Evolutionary conservation across 2,888 invertebrate species (phyloP), one percentile per base, ranked within the genome.

Genomic region (Eustalomyia histrio): DNA sequence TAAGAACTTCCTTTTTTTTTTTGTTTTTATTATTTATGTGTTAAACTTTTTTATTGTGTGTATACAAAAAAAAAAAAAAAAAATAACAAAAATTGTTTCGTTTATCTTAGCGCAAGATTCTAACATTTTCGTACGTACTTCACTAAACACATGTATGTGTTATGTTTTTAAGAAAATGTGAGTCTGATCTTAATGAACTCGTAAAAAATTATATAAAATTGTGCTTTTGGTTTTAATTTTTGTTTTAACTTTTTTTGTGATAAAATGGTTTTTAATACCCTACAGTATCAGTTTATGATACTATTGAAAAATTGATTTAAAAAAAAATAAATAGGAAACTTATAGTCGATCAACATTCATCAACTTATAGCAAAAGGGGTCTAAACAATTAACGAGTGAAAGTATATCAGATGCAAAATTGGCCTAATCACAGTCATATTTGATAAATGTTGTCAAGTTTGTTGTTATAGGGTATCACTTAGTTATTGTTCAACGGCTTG

Each of bases 91-190:
- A 64, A 21, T 47, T 71, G 10, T 60, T 76, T 61, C 24, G 65
- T 79, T 83, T 83, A 83, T 83, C 83, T 79, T 53, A 29, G 82
- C 83, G 83, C 79, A 79, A 83, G 83, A 83, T 83, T 83, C 83
- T 83, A 79, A 83, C 83, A 80, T 83, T 82, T 83, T 79, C 81
- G 71, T 83, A 58, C 72, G 80, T 80, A 72, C 64, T 52, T 33
- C 17, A 50, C 58, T 68, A 58, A 76, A 63, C 63, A 73, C 64
- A 68, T 68, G 72, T 76, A 52, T 63, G 52, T 33, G 60, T 24
- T 50, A 43, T 53, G 33, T 43, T 53, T n/a, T 57, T 17, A 10
- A 3, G 35, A 35, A 43, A 64, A 64, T 75, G 65, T 65, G 55
- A 67, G 71, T 52, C 60, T 75, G 50, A 61, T 67, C 67, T 63